phyloP scores from a whole-genome alignment of 2,113 vertebrate genomes.

The Xenopus borealis region DNA sequence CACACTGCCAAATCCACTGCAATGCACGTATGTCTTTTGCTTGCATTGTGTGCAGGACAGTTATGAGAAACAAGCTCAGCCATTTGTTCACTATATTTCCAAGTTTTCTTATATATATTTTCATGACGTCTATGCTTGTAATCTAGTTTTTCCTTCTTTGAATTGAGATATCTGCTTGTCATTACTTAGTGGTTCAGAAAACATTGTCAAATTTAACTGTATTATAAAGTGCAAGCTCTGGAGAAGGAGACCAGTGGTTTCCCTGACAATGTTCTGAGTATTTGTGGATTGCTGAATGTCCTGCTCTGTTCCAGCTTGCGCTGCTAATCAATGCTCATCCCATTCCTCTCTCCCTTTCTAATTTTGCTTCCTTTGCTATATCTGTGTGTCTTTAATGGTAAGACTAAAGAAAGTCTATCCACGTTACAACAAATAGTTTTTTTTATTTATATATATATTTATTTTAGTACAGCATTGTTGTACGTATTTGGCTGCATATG shows the following conservation, averaged over 20 bases:
- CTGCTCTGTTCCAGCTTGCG: conserved; percentile 70
- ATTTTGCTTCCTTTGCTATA: conserved; percentile 81
- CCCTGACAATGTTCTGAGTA: conserved; percentile 22
- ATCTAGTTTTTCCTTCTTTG: background rate
- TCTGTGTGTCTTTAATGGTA: conserved; percentile 88
- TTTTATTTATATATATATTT: conserved; percentile 47
- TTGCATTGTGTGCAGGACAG: too few species aligned
- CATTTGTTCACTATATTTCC: too few species aligned
- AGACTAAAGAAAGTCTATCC: conserved; percentile 90
- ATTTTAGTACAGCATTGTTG: conserved; percentile 69
- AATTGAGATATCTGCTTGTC: background rate
- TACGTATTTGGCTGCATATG: conserved; percentile 78
- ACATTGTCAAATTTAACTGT: background rate
- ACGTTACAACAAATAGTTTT: conserved; percentile 79
- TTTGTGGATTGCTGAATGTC: conserved; percentile 68
- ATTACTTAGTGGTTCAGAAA: background rate
- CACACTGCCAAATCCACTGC: too few species aligned
- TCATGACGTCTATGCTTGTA: too few species aligned
- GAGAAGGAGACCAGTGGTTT: background rate
- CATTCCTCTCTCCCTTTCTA: conserved; percentile 79
- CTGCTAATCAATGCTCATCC: conserved; percentile 70
- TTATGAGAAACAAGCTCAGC: too few species aligned
- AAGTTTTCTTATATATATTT: too few species aligned
- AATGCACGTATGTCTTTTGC: too few species aligned
- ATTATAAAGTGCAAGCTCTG: background rate